These are phyloP conservation scores for Epinephelus coioides DNA, from an alignment of 2,797 vertebrate species.

Conservation along the genomic window DNA sequence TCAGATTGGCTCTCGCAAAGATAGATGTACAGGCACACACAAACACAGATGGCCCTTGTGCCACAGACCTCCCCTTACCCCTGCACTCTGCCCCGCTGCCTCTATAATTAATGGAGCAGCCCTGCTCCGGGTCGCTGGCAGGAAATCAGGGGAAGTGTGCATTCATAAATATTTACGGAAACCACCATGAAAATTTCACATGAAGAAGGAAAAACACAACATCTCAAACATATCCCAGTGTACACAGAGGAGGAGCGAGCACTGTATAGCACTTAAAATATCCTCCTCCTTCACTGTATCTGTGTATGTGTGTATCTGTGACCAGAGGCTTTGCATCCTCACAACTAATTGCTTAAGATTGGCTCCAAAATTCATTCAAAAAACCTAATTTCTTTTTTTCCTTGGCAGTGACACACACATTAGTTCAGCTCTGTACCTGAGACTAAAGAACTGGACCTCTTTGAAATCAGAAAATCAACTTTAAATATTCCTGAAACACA, in stretches of 20 bases:
- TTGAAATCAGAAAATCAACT: not conserved
- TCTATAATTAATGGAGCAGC: slow-evolving; percentile 79
- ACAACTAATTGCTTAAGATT: slow-evolving; percentile 6
- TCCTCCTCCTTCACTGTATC: not conserved
- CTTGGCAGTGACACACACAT: not conserved
- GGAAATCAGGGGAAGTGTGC: slow-evolving; percentile 73
- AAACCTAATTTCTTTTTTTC: not conserved
- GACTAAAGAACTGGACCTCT: not conserved
- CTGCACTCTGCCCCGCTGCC: slow-evolving; percentile 64
- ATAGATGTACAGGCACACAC: slow-evolving; percentile 28
- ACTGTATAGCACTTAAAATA: not conserved
- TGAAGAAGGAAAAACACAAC: slow-evolving; percentile 42
- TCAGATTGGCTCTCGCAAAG: not conserved
- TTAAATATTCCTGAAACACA: too few relatives aligned
- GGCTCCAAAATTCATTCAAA: slow-evolving; percentile 14
- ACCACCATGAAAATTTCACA: slow-evolving; percentile 67
- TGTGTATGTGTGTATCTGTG: not conserved
- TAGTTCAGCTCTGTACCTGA: not conserved
- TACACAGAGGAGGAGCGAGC: not conserved
- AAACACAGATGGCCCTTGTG: slow-evolving; percentile 68
- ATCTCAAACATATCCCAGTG: slow-evolving; percentile 19
- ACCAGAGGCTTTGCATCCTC: slow-evolving; percentile 7
- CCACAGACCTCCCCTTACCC: slow-evolving; percentile 72
- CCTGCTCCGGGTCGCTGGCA: slow-evolving; percentile 66
- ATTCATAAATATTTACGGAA: slow-evolving; percentile 84